Evolutionary conservation across 2,888 invertebrate genomes (phyloP), one percentile per base, ranked within the genome.

Genomic region (Eristalis intricaria): DNA sequence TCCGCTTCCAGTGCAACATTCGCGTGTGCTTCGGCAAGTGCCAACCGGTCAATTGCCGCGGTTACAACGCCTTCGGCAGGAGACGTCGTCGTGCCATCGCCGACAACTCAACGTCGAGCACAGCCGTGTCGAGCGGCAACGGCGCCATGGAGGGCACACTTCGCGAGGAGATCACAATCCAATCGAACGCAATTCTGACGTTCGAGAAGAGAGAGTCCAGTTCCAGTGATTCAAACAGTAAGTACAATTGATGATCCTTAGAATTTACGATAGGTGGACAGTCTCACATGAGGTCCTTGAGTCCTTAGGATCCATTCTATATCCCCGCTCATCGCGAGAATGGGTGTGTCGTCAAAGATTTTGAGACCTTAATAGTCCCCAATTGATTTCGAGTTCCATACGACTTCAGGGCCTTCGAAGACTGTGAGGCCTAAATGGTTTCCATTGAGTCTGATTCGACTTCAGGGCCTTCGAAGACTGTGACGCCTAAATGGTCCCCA

Each of bases 1-100:
- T 98, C 90, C 94, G 97, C 93, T 98, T 98, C 97, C 98, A 98
- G 93, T 98, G 98, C 93, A 98, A 98, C 92, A 98, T 98, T 90
- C 95, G 98, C 84, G 98, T 98, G 11, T 98, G 98, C 94, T 98
- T 98, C 91, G 98, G 98, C 92, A 97, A 96, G 94, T 98, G 98
- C 92, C 98, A 98, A 94, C 98, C 98, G 90, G 98, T 98, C 2
- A 98, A 98, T 91, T 98, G 98, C 92, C 96, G 97, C 89, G 98
- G 98, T 88, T 96, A 96, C 91, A 97, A 98, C 92, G 98, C 98
- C 32, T 98, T 96, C 91, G 98, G 98, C 76, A 95, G 97, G 91
- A 95, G 97, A 90, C 95, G 96, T 91, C 95, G 97, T 93, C 94
- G 95, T 92, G 94, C 95, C 71, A 93, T 93, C 83, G 90, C 92